A percentile compares a stretch with the other conserved stretches of the same genome.
Evolutionary conservation across 2,888 invertebrate genomes (phyloP).

Genomic region (Augochlorella aurata): DNA sequence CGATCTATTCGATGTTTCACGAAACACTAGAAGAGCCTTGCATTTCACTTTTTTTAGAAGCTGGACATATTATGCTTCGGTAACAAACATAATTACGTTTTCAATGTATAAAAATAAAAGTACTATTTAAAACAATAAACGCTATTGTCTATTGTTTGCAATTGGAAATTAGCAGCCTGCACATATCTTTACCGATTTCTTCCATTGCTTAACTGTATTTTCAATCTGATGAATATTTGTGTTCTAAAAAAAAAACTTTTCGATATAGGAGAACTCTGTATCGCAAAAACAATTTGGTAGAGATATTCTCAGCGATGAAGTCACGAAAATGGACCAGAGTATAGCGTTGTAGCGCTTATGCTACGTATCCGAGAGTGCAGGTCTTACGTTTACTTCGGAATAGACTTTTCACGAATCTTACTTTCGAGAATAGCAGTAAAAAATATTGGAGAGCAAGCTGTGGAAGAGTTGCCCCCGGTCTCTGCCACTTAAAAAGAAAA

Average conservation of each 20-base stretch:
- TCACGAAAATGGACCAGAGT: neutral
- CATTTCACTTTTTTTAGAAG: too few relatives aligned
- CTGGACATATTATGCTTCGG: too few relatives aligned
- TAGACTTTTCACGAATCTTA: neutral
- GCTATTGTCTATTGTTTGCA: neutral
- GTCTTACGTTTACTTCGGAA: neutral
- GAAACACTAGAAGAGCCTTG: too few relatives aligned
- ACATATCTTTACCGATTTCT: neutral
- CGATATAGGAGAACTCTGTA: neutral
- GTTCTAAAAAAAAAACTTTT: neutral
- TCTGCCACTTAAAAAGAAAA: neutral
- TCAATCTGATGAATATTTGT: neutral
- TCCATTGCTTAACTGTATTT: neutral
- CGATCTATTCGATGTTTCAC: too few relatives aligned
- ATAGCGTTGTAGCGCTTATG: neutral
- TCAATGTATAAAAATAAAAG: neutral
- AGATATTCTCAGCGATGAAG: neutral
- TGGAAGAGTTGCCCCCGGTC: constrained; percentile 3
- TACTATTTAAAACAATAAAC: neutral
- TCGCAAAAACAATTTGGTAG: neutral
- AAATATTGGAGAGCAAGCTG: constrained; percentile 22
- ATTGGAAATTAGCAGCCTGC: neutral
- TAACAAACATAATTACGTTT: too few relatives aligned
- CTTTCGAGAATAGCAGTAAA: constrained; percentile 10
- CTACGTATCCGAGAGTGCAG: neutral